Base-by-base conservation (phyloP, 1,140 invertebrate genomes). In the Pinna nobilis region DNA sequence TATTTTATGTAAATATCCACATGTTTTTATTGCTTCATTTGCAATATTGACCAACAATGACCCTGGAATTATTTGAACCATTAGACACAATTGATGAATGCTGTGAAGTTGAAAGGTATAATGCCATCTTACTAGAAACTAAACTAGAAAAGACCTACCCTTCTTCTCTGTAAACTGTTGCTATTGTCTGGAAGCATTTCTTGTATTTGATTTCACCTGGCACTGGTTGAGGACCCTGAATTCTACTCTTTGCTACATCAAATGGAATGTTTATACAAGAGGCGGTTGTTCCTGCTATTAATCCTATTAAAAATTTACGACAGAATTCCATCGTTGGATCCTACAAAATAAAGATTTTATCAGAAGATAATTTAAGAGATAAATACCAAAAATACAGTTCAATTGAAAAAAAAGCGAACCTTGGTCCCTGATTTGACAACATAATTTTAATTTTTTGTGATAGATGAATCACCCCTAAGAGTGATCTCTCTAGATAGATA, bases 161-260 rank as follows among this genome's bases (percentile, higher is more conserved):
- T 92, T 98, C 97, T 88, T 95, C 94, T 80, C 89, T 92, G 82
- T 96, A 95, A 11, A 98, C 93, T 53, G 94, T 90, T 18, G 78
- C 79, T 41, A 98, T 93, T 9, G 96, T 93, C 33, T 90, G 91
- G 50, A 95, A 89, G 7, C 95, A 97, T 44, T 92, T 92, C 61
- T 90, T 92, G 81, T 98, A 98, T 81, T 96, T 95, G 39, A 95
- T 92, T 68, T 91, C 61, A 4, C 92, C 93, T 2, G 91, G 85
- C 9, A 92, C 89, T 2, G 95, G 95, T 89, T 97, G 95, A 5
- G 96, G 95, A 0, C 96, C 89, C 78, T 98, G 97, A 77, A 98
- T 98, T 69, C 97, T 91, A 83, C 95, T 97, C 89, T 98, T 98
- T 9, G 95, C 97, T 5, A 98, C 97, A 88, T 98, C 97, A 89